Evolutionary conservation across 2,888 invertebrate species (phyloP).

Genomic region (Drosophila trichaetosa): DNA sequence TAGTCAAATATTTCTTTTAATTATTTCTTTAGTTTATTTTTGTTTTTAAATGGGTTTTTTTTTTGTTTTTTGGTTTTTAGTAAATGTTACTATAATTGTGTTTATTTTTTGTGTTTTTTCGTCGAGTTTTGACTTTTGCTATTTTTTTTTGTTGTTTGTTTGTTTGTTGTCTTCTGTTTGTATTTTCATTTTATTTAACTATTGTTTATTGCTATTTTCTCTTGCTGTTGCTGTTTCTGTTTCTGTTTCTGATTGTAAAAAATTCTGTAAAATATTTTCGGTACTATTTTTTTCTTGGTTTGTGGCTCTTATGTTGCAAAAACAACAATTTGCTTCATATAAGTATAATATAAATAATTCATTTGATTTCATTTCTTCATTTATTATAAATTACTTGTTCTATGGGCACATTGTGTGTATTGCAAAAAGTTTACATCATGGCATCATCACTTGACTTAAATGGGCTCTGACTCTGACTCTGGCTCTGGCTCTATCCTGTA

Average conservation of each 20-base stretch:
- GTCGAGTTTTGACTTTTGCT: conserved; percentile 56
- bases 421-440: conserved; percentile 59
- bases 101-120: conserved; percentile 43
- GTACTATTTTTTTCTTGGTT: conserved; percentile 76
- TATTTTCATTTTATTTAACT: conserved; percentile 51
- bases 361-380: conserved; percentile 53
- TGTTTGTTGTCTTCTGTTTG: conserved; percentile 48
- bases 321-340: conserved; percentile 64
- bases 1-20: conserved; percentile 61
- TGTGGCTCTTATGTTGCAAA: conserved; percentile 66
- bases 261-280: conserved; percentile 79
- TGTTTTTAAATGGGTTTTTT: not conserved
- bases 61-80: conserved; percentile 34
- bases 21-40: conserved; percentile 24
- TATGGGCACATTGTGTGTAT: conserved; percentile 82
- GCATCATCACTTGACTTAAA: conserved; percentile 11
- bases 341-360: conserved; percentile 75
- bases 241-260: conserved; percentile 65
- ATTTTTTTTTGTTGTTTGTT: conserved; percentile 45
- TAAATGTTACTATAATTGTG: conserved; percentile 67
- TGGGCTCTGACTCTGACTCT: conserved; percentile 2
- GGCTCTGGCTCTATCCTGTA: conserved; percentile 4
- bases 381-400: conserved; percentile 78
- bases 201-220: conserved; percentile 43
- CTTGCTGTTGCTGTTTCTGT: conserved; percentile 15